Conservation (phyloP, 2,888 invertebrate species). For the Ditylenchus weischeri region DNA sequence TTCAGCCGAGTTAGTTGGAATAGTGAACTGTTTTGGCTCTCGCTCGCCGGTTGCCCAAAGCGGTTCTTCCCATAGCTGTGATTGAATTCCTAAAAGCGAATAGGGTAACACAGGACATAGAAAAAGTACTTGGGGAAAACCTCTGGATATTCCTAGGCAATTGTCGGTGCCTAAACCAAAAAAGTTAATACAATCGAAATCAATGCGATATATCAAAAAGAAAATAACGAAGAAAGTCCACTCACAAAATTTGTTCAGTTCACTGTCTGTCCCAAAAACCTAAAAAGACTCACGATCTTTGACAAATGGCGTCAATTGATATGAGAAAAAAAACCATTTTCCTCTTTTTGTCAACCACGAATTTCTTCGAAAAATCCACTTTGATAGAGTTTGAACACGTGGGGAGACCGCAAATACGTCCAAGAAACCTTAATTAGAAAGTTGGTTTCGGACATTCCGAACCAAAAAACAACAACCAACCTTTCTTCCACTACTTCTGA, state of each 20-base stretch:
- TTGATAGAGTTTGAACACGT: background rate
- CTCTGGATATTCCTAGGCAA: constrained; percentile 1
- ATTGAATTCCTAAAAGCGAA: background rate
- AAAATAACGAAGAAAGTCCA: too few species aligned
- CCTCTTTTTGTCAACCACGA: background rate
- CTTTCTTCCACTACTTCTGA: constrained; percentile 5
- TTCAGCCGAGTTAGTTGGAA: background rate
- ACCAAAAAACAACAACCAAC: too few species aligned
- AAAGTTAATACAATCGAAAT: too few species aligned
- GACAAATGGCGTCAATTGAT: background rate
- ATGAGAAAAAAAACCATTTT: constrained; percentile 1
- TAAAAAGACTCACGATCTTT: background rate
- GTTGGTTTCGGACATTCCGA: too few species aligned
- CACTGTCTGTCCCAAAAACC: background rate
- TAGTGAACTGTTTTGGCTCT: background rate
- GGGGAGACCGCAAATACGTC: background rate
- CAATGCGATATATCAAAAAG: too few species aligned
- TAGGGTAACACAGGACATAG: too few species aligned
- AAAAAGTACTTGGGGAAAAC: too few species aligned
- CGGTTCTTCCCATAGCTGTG: background rate
- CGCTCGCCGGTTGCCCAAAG: background rate
- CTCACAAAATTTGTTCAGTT: constrained; percentile 1
- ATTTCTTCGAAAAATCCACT: constrained; percentile 5
- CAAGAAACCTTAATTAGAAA: background rate
- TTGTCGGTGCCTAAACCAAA: background rate